Conservation (phyloP, 2,113 vertebrate species). For the Labeo catla region DNA sequence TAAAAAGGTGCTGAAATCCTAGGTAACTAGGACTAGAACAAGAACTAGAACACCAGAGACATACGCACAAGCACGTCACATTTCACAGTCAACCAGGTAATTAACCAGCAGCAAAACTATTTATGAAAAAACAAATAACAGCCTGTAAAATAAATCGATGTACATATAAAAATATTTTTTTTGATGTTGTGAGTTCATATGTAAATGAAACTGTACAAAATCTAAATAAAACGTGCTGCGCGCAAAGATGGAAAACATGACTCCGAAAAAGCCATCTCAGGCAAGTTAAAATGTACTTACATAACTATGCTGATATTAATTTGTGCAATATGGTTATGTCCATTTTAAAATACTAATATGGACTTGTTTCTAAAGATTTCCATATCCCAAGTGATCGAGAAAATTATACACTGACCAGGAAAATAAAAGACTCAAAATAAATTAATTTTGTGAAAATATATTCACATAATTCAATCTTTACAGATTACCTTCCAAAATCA, state of each 20-base stretch:
- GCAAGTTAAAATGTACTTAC: constrained; percentile 60
- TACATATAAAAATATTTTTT: constrained; percentile 40
- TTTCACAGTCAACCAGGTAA: constrained; percentile 41
- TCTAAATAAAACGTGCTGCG: constrained; percentile 14
- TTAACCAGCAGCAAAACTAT: constrained; percentile 45
- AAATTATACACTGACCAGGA: constrained; percentile 22
- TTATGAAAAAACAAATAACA: background rate
- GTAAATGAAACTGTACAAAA: constrained; percentile 42
- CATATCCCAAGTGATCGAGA: constrained; percentile 63
- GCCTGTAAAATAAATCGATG: constrained; percentile 36
- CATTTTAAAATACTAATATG: constrained; percentile 64
- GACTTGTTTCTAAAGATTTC: constrained; percentile 56
- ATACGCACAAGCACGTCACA: background rate
- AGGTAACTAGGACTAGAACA: constrained; percentile 16
- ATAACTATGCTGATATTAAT: constrained; percentile 60
- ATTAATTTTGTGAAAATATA: constrained; percentile 62
- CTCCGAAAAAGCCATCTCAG: constrained; percentile 48
- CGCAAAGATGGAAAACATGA: constrained; percentile 44
- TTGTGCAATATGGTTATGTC: constrained; percentile 56
- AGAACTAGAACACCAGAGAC: constrained; percentile 27
- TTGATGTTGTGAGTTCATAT: constrained; percentile 20
- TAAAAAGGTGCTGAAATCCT: constrained; percentile 26
- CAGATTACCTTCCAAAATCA: constrained; percentile 50
- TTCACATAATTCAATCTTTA: constrained; percentile 59
- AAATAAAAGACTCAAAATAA: constrained; percentile 60